Percentiles rank a stretch among this genome's conserved stretches.
Conservation (phyloP, 2,888 invertebrate genomes). For the Dichetophora obliterata region DNA sequence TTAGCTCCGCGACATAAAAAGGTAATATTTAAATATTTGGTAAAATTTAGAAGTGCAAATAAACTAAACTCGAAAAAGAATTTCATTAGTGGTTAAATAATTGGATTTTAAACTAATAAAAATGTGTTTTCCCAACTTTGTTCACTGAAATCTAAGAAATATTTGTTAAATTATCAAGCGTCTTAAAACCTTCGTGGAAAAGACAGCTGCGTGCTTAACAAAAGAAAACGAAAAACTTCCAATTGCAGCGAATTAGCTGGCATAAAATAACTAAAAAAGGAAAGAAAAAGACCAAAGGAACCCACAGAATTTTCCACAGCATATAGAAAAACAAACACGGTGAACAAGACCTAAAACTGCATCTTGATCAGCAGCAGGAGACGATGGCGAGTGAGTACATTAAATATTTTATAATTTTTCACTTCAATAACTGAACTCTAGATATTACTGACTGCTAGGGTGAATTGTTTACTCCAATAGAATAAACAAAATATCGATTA, state of each 20-base stretch:
- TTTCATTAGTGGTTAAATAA: no score
- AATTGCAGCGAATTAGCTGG: constrained; percentile 36
- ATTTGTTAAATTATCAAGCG: no score
- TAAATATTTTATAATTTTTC: constrained; percentile 21
- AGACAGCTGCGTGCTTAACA: background rate
- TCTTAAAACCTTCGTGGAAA: no score
- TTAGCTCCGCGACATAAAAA: background rate
- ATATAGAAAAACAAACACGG: constrained; percentile 30
- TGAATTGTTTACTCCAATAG: constrained; percentile 42
- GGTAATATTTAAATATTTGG: background rate
- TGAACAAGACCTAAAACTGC: constrained; percentile 32
- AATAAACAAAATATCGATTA: constrained; percentile 36
- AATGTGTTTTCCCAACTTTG: no score
- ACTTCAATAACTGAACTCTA: constrained; percentile 1
- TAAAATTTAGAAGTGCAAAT: background rate
- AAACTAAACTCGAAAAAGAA: no score
- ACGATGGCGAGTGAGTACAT: constrained; percentile 64
- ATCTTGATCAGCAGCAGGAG: constrained; percentile 37
- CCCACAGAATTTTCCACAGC: constrained; percentile 37
- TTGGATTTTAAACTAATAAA: no score
- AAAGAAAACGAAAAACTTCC: constrained; percentile 32
- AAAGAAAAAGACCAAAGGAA: constrained; percentile 37
- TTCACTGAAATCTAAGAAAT: no score
- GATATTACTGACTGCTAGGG: constrained; percentile 39
- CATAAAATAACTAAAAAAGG: constrained; percentile 22